These are phyloP conservation scores for Zaprionus kolodkinae DNA, from an alignment of 1,140 invertebrate genomes.

Conservation along the genomic window DNA sequence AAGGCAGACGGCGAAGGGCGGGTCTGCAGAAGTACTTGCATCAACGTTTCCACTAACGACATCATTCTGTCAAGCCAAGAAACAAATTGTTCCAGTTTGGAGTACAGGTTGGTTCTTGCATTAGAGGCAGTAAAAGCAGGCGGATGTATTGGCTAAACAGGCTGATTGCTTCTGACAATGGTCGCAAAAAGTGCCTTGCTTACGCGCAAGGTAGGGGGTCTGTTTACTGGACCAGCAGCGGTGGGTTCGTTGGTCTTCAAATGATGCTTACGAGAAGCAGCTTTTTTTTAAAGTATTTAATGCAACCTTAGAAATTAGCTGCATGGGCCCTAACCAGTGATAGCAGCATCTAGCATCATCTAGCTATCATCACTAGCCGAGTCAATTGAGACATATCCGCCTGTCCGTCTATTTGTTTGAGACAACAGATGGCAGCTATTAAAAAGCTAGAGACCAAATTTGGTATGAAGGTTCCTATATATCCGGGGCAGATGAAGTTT, in stretches of 20 bases:
- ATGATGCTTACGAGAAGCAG: neutral
- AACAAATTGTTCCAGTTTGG: slow-evolving; percentile 6
- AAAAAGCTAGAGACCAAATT: too few relatives aligned
- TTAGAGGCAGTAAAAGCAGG: neutral
- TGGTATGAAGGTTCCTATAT: too few relatives aligned
- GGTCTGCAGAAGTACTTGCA: neutral
- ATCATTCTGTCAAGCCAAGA: neutral
- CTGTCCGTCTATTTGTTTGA: too few relatives aligned
- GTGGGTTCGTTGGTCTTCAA: neutral
- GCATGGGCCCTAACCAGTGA: neutral
- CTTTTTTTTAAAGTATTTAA: neutral
- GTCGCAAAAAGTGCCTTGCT: neutral
- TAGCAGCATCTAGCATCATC: neutral
- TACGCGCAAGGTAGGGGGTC: neutral
- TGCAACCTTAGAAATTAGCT: slow-evolving; percentile 5
- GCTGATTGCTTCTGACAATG: neutral
- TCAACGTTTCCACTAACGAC: neutral
- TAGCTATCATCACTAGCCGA: too few relatives aligned
- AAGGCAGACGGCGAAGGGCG: neutral
- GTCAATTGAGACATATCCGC: too few relatives aligned
- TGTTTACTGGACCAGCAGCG: neutral
- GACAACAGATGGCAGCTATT: too few relatives aligned
- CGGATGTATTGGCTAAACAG: neutral
- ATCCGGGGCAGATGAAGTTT: too few relatives aligned
- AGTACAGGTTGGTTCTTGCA: neutral